Evolutionary conservation across 2,888 invertebrate genomes (phyloP).

Genomic region (Beris chalybata): DNA sequence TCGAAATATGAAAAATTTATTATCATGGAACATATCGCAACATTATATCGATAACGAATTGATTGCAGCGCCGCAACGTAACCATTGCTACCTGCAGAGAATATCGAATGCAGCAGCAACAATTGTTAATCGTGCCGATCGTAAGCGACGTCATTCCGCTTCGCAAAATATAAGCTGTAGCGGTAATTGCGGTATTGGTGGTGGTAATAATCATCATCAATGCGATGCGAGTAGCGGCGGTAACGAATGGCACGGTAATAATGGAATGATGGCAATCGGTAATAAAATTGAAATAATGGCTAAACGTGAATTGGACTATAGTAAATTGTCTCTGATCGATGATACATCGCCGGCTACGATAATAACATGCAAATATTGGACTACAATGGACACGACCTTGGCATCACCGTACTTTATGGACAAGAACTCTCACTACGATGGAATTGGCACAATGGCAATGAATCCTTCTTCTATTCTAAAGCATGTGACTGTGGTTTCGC

Average conservation of each 20-base stretch:
- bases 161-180: slow-evolving; percentile 48
- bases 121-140: slow-evolving; percentile 54
- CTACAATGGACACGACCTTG: slow-evolving; percentile 42
- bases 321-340: slow-evolving; percentile 22
- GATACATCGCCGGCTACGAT: slow-evolving; percentile 42
- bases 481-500: slow-evolving; percentile 48
- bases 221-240: neutral
- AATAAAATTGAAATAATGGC: slow-evolving; percentile 36
- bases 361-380: slow-evolving; percentile 51
- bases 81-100: neutral
- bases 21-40: slow-evolving; percentile 33
- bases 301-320: slow-evolving; percentile 32
- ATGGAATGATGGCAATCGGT: slow-evolving; percentile 27
- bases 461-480: slow-evolving; percentile 47
- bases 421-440: slow-evolving; percentile 43
- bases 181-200: slow-evolving; percentile 39
- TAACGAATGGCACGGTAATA: slow-evolving; percentile 12
- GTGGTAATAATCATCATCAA: neutral
- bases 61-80: neutral
- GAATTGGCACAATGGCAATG: slow-evolving; percentile 38
- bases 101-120: neutral
- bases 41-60: slow-evolving; percentile 1
- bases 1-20: slow-evolving; percentile 40
- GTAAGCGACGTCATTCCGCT: slow-evolving; percentile 64
- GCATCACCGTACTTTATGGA: slow-evolving; percentile 45